Evolutionary conservation across 2,797 vertebrate genomes (phyloP).

Genomic region (Syndactyla subalaris): DNA sequence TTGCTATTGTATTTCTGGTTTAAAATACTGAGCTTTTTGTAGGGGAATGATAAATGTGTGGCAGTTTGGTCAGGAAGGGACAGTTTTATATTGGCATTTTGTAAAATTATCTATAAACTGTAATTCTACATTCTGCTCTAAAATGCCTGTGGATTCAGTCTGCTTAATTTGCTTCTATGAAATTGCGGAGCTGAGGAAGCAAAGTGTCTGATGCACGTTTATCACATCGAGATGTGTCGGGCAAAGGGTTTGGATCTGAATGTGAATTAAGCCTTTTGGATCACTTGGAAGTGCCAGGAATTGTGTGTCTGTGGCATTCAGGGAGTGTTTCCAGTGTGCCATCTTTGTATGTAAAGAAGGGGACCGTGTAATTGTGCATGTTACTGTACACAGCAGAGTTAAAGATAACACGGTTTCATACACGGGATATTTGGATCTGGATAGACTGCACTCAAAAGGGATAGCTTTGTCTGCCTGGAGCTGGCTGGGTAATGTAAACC

Average conservation of each 20-base stretch:
- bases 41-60: slow-evolving; percentile 50
- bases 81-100: slow-evolving; percentile 43
- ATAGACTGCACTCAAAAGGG: background rate
- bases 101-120: background rate
- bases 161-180: background rate
- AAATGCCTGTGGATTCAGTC: background rate
- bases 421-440: background rate
- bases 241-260: background rate
- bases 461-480: background rate
- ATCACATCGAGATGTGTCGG: background rate
- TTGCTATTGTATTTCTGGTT: slow-evolving; percentile 72
- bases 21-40: slow-evolving; percentile 72
- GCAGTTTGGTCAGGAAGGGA: slow-evolving; percentile 19
- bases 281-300: background rate
- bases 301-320: background rate
- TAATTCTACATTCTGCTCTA: background rate
- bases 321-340: background rate
- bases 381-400: background rate
- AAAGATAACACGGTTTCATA: background rate
- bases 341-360: background rate
- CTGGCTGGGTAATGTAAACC: background rate
- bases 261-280: background rate
- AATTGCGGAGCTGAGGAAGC: background rate
- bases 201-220: background rate
- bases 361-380: background rate